Base-by-base conservation (phyloP, 2,113 vertebrate genomes). In the Gymnorhina tibicen region DNA sequence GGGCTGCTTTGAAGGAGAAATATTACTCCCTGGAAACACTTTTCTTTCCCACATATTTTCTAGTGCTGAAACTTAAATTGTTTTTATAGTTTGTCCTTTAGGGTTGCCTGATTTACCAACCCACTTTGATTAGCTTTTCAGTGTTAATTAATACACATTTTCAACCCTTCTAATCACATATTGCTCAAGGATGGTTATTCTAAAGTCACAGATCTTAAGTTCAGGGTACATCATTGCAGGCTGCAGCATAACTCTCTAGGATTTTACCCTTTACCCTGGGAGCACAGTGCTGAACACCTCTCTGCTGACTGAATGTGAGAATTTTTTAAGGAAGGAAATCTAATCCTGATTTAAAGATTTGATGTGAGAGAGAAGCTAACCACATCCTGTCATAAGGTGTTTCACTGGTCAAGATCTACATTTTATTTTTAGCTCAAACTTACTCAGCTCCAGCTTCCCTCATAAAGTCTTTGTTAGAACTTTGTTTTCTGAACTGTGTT, bases 1-100 rank as follows among this genome's bases (percentile, higher is more conserved):
- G 19, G 12, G 28, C 11, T 82, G 26, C 75, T 89, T 39, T 3
- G 4, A 68, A 82, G 33, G 47, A 72, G n/a, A 59, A 89, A 37
- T 22, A 21, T 19, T 87, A 11, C 12, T 64, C 41, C 59, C 52
- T 68, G 73, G 60, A 85, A 91, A 49, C 27, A 20, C 22, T 73
- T 63, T n/a, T 63, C 7, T 64, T 60, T 26, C 52, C 52, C n/a
- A 52, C 3, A 2, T 53, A 30, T 66, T 88, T 93, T 91, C 52
- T 24, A 63, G 42, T 16, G 7, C 52, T 89, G 49, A 72, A 89
- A 92, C 11, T 47, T 75, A 68, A 26, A 49, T 75, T 81, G 27
- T 64, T 91, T 78, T 53, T 62, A 32, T 46, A 60, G n/a, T 64
- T 87, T 89, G 89, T 95, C 93, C 94, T 93, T 95, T 96, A 94